Base-by-base conservation (phyloP, 2,888 invertebrate genomes). In the Orgyia antiqua region DNA sequence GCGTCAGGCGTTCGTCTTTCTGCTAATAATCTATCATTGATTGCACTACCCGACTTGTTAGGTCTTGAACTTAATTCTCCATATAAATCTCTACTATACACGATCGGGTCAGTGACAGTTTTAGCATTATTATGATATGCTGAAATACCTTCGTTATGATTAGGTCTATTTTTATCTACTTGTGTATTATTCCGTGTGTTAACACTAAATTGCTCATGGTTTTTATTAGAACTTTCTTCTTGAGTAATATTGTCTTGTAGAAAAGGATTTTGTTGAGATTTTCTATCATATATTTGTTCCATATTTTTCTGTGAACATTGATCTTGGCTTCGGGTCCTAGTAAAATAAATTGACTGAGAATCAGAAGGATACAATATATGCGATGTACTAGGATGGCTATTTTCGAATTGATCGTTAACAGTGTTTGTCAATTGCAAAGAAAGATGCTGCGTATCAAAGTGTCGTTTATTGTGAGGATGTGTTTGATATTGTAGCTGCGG, bases 1-100 rank as follows among this genome's bases (percentile, higher is more conserved):
- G 93, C 93, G 58, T 95, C 95, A 0, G 94, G 94, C 1, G 94
- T 94, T 45, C 94, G 87, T 47, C 94, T 88, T 63, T 95, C 94
- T 12, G 87, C 70, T 19, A 75, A 28, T 20, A 84, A 53, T 29
- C 82, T 62, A 42, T 86, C 87, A 41, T 75, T 80, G 0, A 67
- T 52, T 24, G 58, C 56, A 54, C 56, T 69, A 9, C 62, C 63
- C 2, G 67, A 43, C 52, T 71, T 69, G 33, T 44, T 72, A 5
- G 58, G 47, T 43, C 66, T 68, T 29, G 62, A 28, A 56, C 63
- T 72, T 10, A 72, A 37, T 47, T 83, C 83, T 8, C 82, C 78
- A 41, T 82, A 83, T 13, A 75, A 58, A 32, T 84, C 77, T 42
- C 65, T 75, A 23, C 60, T 72, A 40, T 77, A 75, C 19, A 54